phyloP scores from a whole-genome alignment of 1,140 invertebrate genomes.

The Calephelis virginiensis region DNA sequence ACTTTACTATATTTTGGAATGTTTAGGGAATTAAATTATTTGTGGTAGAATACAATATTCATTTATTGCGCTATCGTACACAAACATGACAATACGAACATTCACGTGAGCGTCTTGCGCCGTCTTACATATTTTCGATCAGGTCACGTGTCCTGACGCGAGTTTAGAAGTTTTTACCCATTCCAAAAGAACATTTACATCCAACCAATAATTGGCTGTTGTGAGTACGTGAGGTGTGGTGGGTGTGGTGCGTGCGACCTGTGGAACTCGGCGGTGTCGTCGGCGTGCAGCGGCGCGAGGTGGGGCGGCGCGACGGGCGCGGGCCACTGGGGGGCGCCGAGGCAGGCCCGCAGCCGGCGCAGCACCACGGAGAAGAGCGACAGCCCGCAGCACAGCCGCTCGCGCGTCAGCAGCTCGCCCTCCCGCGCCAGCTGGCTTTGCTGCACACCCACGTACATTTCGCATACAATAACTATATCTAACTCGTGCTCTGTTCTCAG shows the following conservation, averaged over 20 bases:
- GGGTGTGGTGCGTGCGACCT: slow-evolving; percentile 48
- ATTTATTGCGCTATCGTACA: no score
- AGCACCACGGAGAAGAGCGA: slow-evolving; percentile 98
- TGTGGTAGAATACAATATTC: no score
- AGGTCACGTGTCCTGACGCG: no score
- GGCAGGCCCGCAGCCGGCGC: slow-evolving; percentile 89
- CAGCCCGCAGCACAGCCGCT: slow-evolving; percentile 98
- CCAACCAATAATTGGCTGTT: not conserved
- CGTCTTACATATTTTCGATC: no score
- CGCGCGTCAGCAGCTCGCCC: slow-evolving; percentile 96
- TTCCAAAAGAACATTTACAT: no score
- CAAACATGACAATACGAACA: no score
- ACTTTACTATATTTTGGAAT: no score
- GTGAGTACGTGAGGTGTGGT: slow-evolving; percentile 4
- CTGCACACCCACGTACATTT: slow-evolving; percentile 59
- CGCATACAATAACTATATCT: no score
- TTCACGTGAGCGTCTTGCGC: no score
- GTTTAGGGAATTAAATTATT: no score
- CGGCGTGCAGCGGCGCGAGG: slow-evolving; percentile 94
- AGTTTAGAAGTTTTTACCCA: no score
- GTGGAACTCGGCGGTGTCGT: slow-evolving; percentile 99
- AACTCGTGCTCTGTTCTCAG: no score
- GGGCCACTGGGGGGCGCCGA: slow-evolving; percentile 94
- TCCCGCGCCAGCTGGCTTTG: slow-evolving; percentile 95
- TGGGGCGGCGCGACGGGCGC: slow-evolving; percentile 80